phyloP scores from a whole-genome alignment of 2,113 vertebrate species.

The Sebastes schlegelii region DNA sequence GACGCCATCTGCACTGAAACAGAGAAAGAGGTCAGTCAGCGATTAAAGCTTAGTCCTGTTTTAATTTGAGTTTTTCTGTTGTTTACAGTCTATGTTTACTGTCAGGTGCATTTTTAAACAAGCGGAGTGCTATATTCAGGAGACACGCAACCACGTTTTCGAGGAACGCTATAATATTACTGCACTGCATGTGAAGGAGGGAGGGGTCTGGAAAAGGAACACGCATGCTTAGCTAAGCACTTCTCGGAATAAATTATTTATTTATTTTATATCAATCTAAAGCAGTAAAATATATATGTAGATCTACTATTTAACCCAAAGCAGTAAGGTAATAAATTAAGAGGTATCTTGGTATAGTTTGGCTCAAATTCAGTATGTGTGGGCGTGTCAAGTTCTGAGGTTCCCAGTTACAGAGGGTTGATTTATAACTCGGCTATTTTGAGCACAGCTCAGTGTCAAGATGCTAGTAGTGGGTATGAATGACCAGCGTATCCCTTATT shows the following conservation, averaged over 20 bases:
- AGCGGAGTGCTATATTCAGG: background rate
- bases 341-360: conserved; percentile 5
- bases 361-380: conserved; percentile 29
- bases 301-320: background rate
- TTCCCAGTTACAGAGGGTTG: conserved; percentile 28
- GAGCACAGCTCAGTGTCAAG: conserved; percentile 50
- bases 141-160: conserved; percentile 4
- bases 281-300: background rate
- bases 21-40: background rate
- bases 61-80: background rate
- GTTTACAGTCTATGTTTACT: conserved; percentile 15
- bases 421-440: conserved; percentile 73
- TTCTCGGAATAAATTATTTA: background rate
- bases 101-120: background rate
- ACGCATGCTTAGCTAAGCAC: conserved; percentile 10
- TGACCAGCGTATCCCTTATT: conserved; percentile 65
- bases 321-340: conserved; percentile 15
- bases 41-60: background rate
- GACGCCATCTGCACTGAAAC: conserved; percentile 33
- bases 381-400: conserved; percentile 22
- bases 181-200: conserved; percentile 7
- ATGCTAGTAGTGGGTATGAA: conserved; percentile 58
- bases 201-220: background rate
- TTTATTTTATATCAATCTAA: background rate
- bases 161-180: conserved; percentile 46